phyloP scores from a whole-genome alignment of 2,888 invertebrate species.

The Diloba caeruleocephala region DNA sequence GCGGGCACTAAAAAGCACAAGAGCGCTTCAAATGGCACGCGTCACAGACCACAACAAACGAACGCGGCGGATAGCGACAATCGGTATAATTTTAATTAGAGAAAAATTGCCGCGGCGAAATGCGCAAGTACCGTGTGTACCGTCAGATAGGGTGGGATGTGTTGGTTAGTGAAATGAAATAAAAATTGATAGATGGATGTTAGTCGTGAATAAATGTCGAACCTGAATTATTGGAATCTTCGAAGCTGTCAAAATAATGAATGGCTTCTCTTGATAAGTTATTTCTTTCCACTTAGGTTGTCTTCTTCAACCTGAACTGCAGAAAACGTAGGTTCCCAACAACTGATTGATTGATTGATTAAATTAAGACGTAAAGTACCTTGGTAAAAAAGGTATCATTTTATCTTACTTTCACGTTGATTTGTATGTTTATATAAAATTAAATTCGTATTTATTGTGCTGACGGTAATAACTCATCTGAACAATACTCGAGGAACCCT shows the following conservation, averaged over 20 bases:
- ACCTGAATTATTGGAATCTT: background rate
- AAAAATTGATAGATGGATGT: background rate
- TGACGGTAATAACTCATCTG: constrained; percentile 74
- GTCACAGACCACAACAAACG: constrained; percentile 86
- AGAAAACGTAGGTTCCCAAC: no score
- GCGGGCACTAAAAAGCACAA: constrained; percentile 86
- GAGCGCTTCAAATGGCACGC: constrained; percentile 83
- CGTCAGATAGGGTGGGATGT: constrained; percentile 49
- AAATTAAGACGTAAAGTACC: no score
- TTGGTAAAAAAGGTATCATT: no score
- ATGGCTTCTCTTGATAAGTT: constrained; percentile 9
- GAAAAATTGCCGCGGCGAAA: constrained; percentile 85
- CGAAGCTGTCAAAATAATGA: constrained; percentile 1
- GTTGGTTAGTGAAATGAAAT: background rate
- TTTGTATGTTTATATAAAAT: background rate
- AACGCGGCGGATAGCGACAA: constrained; percentile 79
- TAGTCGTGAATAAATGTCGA: background rate
- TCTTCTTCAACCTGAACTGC: no score
- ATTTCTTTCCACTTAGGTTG: no score
- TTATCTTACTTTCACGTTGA: no score
- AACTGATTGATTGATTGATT: no score
- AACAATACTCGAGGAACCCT: constrained; percentile 87
- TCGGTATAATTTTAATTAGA: constrained; percentile 89
- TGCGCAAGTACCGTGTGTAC: constrained; percentile 70
- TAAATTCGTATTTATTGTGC: constrained; percentile 55